These are phyloP conservation scores for Cephalopachus bancanus DNA, from an alignment of 2,797 vertebrate genomes.

Conservation along the genomic window DNA sequence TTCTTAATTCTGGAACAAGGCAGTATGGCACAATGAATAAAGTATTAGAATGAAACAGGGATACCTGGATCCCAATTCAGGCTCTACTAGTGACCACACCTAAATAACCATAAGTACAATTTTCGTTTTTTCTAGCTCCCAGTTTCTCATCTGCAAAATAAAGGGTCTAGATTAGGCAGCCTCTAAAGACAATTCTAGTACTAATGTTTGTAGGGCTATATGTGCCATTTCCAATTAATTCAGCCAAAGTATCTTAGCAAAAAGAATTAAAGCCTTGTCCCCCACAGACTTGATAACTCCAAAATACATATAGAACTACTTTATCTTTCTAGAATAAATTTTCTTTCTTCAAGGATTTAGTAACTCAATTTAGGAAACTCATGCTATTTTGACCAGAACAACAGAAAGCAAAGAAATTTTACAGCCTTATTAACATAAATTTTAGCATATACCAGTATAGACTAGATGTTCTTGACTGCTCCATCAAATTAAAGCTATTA, in stretches of 20 bases:
- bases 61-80: background rate
- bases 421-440: background rate
- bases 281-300: background rate
- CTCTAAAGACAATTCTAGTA: background rate
- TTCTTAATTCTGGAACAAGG: background rate
- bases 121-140: background rate
- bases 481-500: background rate
- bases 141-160: conserved; percentile 37
- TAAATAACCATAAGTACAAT: background rate
- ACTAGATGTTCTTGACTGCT: background rate
- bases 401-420: background rate
- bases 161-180: background rate
- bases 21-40: background rate
- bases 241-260: background rate
- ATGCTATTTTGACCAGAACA: background rate
- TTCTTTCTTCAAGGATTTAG: background rate
- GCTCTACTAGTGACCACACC: background rate
- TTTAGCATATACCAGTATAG: background rate
- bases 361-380: background rate
- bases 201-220: background rate
- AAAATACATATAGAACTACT: background rate
- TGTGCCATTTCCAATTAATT: background rate
- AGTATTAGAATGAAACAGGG: background rate
- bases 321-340: conserved; percentile 14
- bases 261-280: background rate